Evolutionary conservation across 2,888 invertebrate species (phyloP).

Genomic region (Cephus spinipes): DNA sequence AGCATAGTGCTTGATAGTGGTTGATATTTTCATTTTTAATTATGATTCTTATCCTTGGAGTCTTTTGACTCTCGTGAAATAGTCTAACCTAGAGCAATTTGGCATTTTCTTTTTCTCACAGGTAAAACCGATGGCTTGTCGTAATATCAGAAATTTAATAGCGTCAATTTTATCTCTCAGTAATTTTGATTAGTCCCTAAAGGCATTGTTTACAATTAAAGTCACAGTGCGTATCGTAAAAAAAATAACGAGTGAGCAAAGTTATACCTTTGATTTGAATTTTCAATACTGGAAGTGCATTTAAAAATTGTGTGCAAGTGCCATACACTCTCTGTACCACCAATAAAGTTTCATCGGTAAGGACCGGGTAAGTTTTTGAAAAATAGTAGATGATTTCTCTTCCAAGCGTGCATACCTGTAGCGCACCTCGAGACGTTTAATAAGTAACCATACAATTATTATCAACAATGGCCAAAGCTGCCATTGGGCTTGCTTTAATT

Average conservation of each 20-base stretch:
- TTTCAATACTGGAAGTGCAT: neutral
- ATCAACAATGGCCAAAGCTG: conserved; percentile 3
- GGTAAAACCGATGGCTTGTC: neutral
- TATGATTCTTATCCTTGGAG: neutral
- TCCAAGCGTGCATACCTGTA: neutral
- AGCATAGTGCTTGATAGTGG: neutral
- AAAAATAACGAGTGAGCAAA: neutral
- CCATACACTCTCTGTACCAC: neutral
- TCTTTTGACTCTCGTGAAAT: neutral
- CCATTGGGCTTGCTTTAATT: conserved; percentile 1
- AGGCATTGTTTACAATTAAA: neutral
- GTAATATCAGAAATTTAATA: neutral
- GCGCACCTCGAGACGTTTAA: neutral
- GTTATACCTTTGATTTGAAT: neutral
- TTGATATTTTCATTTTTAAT: neutral
- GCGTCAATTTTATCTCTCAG: neutral
- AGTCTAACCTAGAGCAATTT: neutral
- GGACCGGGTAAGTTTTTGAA: neutral
- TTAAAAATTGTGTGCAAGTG: neutral
- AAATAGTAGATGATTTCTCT: neutral
- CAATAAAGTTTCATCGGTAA: neutral
- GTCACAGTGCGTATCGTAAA: neutral
- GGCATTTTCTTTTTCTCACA: neutral
- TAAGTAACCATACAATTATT: neutral
- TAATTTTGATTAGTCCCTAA: neutral